Evolutionary conservation across 1,140 invertebrate genomes (phyloP).

Genomic region (Brachionus plicatilis): DNA sequence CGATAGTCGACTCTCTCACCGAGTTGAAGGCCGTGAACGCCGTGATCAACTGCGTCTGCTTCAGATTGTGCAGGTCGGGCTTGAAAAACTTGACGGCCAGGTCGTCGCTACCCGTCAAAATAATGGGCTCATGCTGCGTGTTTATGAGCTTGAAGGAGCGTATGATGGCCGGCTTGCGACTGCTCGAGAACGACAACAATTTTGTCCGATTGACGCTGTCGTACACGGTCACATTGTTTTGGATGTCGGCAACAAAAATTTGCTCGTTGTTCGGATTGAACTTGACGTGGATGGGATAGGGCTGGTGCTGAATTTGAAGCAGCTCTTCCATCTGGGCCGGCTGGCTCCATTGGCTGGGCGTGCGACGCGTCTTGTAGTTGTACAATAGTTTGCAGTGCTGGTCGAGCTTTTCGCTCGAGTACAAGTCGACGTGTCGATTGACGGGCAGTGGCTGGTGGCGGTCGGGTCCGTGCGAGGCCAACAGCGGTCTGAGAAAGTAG

Average conservation of each 20-base stretch:
- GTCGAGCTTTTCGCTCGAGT: slow-evolving; percentile 2
- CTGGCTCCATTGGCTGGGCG: neutral
- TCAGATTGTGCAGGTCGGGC: neutral
- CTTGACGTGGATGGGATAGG: neutral
- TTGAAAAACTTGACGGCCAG: slow-evolving; percentile 1
- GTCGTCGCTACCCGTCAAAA: neutral
- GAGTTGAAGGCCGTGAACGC: slow-evolving; percentile 13
- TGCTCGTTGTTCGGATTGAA: slow-evolving; percentile 21
- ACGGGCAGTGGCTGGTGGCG: neutral
- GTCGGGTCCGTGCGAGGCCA: neutral
- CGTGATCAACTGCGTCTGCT: slow-evolving; percentile 1
- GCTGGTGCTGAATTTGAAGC: neutral
- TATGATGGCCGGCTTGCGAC: neutral
- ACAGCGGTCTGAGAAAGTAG: neutral
- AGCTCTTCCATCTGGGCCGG: neutral
- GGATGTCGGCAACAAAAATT: slow-evolving; percentile 10
- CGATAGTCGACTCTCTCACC: neutral
- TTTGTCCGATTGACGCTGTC: neutral
- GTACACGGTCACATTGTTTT: neutral
- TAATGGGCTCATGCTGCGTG: neutral
- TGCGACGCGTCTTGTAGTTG: neutral
- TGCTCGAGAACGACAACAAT: neutral
- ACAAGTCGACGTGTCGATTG: neutral
- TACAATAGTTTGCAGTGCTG: slow-evolving; percentile 20
- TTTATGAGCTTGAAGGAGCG: slow-evolving; percentile 26